These are phyloP conservation scores for Ochotona curzoniae DNA, from an alignment of 2,113 vertebrate species.

Conservation along the genomic window DNA sequence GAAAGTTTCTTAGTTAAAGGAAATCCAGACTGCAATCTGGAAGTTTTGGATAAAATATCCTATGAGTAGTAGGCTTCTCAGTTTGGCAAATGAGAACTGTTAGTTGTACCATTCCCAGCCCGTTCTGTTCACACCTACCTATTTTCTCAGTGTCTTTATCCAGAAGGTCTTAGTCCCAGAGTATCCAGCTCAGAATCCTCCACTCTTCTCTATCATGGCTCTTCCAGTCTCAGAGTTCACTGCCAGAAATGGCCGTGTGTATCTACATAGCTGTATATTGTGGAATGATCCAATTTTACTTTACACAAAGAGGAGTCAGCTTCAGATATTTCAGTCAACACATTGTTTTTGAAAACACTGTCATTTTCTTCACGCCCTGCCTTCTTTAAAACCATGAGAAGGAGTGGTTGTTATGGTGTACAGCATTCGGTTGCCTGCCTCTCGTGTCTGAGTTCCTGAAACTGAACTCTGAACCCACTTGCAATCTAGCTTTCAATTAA, in stretches of 20 bases:
- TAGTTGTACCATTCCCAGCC: not conserved
- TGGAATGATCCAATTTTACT: slow-evolving; percentile 22
- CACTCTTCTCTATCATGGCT: not conserved
- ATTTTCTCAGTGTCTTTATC: not conserved
- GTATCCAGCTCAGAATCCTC: not conserved
- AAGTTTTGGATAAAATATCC: not conserved
- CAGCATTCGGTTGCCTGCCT: no score
- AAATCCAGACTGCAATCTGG: not conserved
- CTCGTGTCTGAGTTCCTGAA: no score
- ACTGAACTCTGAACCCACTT: no score
- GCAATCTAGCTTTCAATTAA: no score
- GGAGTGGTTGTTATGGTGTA: no score
- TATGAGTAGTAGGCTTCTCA: not conserved
- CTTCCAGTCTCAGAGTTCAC: not conserved
- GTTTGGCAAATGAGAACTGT: not conserved
- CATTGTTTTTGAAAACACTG: not conserved
- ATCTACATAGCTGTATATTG: not conserved
- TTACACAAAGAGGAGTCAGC: not conserved
- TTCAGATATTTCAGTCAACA: not conserved
- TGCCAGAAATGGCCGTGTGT: not conserved
- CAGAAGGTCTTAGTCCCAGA: not conserved
- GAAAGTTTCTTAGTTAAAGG: not conserved
- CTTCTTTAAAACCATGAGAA: not conserved
- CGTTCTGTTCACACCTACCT: no score
- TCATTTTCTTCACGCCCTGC: not conserved